Percentiles rank a stretch among this genome's conserved stretches.
Conservation (phyloP, 2,888 invertebrate genomes). For the Tenthredo mesomela region DNA sequence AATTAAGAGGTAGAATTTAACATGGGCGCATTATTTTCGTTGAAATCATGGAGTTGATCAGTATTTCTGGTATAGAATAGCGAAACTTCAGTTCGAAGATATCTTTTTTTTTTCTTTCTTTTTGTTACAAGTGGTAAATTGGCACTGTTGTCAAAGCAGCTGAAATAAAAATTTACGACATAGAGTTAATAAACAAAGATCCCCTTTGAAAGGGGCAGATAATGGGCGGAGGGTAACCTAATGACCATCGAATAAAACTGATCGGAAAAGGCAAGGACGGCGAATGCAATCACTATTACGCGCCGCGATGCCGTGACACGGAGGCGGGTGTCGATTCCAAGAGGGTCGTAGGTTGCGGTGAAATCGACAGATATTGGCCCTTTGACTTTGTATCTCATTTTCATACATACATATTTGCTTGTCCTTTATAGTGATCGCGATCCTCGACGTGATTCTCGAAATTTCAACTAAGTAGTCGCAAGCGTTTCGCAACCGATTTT, state of each 20-base stretch:
- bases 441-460: slow-evolving; percentile 14
- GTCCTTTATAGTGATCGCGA: slow-evolving; percentile 50
- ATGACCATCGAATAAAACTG: slow-evolving; percentile 55
- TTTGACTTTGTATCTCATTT: slow-evolving; percentile 69
- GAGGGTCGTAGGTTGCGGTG: slow-evolving; percentile 65
- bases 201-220: slow-evolving; percentile 44
- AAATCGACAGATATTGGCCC: slow-evolving; percentile 69
- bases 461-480: neutral
- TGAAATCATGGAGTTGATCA: neutral
- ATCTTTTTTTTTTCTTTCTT: neutral
- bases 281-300: slow-evolving; percentile 58
- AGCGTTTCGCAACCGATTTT: neutral
- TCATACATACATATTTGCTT: slow-evolving; percentile 66
- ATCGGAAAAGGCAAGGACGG: slow-evolving; percentile 52
- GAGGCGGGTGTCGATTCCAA: slow-evolving; percentile 50
- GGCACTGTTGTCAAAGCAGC: slow-evolving; percentile 10
- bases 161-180: slow-evolving; percentile 45
- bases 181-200: slow-evolving; percentile 47
- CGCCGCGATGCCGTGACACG: slow-evolving; percentile 29
- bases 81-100: neutral
- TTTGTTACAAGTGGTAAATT: slow-evolving; percentile 2
- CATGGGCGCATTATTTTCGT: neutral
- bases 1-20: neutral
- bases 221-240: slow-evolving; percentile 50
- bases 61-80: neutral